Conservation (phyloP, 2,113 vertebrate genomes). For the Sebastes schlegelii region DNA sequence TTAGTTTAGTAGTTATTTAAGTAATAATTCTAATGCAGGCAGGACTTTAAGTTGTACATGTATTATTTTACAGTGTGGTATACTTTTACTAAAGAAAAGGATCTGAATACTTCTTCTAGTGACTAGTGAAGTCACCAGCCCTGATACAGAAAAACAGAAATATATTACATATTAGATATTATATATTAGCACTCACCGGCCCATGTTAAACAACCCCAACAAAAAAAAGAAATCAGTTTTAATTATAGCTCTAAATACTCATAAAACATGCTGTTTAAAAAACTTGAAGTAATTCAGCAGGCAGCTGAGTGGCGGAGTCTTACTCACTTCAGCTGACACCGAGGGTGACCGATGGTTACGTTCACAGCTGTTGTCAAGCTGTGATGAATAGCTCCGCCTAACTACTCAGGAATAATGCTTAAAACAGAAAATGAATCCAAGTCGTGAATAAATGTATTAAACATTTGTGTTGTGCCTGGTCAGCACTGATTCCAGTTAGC, state of each 20-base stretch:
- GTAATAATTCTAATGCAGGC: neutral
- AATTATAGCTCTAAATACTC: slow-evolving; percentile 8
- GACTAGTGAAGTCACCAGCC: neutral
- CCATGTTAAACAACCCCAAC: neutral
- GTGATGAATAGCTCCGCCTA: slow-evolving; percentile 77
- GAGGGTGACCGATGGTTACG: slow-evolving; percentile 58
- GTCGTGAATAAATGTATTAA: slow-evolving; percentile 81
- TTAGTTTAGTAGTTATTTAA: neutral
- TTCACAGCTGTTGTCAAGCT: slow-evolving; percentile 69
- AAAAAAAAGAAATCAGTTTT: neutral
- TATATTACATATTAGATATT: neutral
- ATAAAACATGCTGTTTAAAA: slow-evolving; percentile 22
- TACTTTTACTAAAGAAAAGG: neutral
- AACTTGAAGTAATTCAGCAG: neutral
- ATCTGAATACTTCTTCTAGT: neutral
- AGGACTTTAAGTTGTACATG: neutral
- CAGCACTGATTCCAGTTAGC: slow-evolving; percentile 77
- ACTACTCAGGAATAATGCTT: slow-evolving; percentile 74
- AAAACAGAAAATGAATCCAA: slow-evolving; percentile 76
- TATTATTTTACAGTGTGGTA: neutral
- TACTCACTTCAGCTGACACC: slow-evolving; percentile 45
- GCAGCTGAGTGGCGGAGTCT: slow-evolving; percentile 34
- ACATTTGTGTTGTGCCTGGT: slow-evolving; percentile 76
- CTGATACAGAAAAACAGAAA: neutral
- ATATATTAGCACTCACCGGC: neutral